A percentile compares a stretch with the other conserved stretches of the same genome.
phyloP scores from a whole-genome alignment of 1,140 invertebrate genomes.

The Contarinia nasturtii region DNA sequence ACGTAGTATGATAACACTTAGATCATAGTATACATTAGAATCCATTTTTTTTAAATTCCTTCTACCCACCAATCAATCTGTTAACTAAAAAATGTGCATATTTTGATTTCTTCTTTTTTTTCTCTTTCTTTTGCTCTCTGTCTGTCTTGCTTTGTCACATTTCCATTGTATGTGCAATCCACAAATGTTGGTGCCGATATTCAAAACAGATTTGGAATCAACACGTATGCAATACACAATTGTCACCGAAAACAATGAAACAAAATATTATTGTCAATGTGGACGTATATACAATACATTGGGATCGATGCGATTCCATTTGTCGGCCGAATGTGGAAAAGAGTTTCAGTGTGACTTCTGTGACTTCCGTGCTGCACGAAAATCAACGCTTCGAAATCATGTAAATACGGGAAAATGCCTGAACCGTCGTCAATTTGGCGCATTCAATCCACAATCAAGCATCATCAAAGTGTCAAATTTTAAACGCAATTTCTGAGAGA shows the following conservation, averaged over 20 bases:
- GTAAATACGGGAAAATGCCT: conserved; percentile 4
- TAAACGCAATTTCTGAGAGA: not conserved
- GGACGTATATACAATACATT: conserved; percentile 3
- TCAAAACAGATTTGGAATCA: not conserved
- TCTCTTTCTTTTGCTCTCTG: too few species aligned
- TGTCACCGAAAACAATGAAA: not conserved
- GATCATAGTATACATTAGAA: too few species aligned
- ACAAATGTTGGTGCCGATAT: not conserved
- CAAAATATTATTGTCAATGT: conserved; percentile 3
- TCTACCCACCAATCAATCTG: too few species aligned
- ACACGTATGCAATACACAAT: not conserved
- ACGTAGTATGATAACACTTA: too few species aligned
- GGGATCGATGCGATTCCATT: conserved; percentile 11
- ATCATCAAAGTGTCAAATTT: not conserved
- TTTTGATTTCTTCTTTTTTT: too few species aligned
- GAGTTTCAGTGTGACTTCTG: conserved; percentile 17
- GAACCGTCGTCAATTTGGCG: not conserved
- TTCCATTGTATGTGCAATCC: not conserved
- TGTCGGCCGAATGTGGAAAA: conserved; percentile 19
- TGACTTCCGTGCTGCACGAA: conserved; percentile 7
- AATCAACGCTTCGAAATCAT: conserved; percentile 8
- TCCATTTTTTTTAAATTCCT: too few species aligned
- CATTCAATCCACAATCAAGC: not conserved
- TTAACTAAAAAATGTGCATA: too few species aligned
- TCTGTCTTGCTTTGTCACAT: too few species aligned